Conservation (phyloP, 37 sponge, comb jelly and placozoan genomes). For the Halichondria panicea region DNA sequence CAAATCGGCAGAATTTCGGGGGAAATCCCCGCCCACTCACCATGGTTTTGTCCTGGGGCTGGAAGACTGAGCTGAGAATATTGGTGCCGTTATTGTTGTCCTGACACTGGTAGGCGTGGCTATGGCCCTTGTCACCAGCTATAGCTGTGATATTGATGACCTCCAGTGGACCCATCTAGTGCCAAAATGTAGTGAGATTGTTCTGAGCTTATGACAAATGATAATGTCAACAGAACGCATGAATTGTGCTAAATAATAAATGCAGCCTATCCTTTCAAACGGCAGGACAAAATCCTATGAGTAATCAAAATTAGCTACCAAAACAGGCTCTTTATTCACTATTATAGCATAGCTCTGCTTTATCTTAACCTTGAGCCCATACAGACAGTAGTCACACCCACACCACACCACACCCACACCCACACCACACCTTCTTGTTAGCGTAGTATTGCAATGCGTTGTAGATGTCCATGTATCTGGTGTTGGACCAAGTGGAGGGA, state of each 20-base stretch:
- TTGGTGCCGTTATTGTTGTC: constrained; percentile 57
- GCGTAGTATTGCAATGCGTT: constrained; percentile 49
- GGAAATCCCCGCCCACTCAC: constrained; percentile 28
- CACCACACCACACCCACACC: no score
- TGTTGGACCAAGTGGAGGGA: constrained; percentile 59
- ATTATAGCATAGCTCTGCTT: no score
- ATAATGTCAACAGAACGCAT: no score
- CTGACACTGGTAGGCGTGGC: constrained; percentile 42
- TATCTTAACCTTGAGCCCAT: no score
- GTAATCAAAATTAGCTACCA: no score
- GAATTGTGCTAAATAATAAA: no score
- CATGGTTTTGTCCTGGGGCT: constrained; percentile 41
- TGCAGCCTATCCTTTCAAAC: no score
- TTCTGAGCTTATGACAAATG: not conserved
- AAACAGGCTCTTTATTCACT: no score
- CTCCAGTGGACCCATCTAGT: constrained; percentile 21
- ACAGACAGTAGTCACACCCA: no score
- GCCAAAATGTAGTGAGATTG: not conserved
- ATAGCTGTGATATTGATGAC: constrained; percentile 74
- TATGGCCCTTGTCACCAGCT: constrained; percentile 65
- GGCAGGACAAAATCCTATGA: no score
- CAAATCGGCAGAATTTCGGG: no score
- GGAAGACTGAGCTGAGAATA: constrained; percentile 63
- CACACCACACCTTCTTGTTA: no score
- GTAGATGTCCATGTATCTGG: constrained; percentile 69